Base-by-base conservation (phyloP, 2,113 vertebrate species). In the Charadrius vociferus region DNA sequence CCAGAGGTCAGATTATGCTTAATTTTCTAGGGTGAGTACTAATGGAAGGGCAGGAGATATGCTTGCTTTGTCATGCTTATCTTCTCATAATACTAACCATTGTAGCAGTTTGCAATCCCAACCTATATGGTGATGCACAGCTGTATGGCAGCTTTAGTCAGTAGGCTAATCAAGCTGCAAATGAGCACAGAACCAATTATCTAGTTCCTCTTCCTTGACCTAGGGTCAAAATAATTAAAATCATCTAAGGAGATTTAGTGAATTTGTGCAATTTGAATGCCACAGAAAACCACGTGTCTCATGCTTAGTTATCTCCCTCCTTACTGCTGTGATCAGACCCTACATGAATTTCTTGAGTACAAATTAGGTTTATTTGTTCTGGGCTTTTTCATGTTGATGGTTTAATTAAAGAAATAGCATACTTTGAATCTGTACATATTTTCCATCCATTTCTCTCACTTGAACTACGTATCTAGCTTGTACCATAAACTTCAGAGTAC, bases 171-270 rank as follows among this genome's bases (percentile, higher is more conserved):
- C 88, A 88, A 70, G 34, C 56, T 81, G 34, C 55, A 96, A 81
- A 91, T 72, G 61, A 95, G 49, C 39, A 92, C 52, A 81, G 58
- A 32, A 75, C 18, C 68, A 94, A 89, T 92, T 93, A 89, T 87
- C 52, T 91, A 36, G 27, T 47, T 95, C 70, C 26, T 58, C 13
- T 15, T 91, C 65, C 39, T 75, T 92, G 94, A 95, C 83, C 68
- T 65, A 61, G 29, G 68, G 77, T 97, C 56, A 95, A 94, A 95
- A 87, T 92, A 93, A 81, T 96, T 95, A 92, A 93, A 94, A 79
- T 32, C 0, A 47, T 61, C 47, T 61, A n/a, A 81, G 34, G 47
- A 86, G 50, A 81, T 78, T 37, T 56, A 90, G 47, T 6, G 52
- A 78, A 81, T 79, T 61, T 56, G 52, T 84, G 62, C 43, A 84